A percentile compares a stretch with the other conserved stretches of the same genome.
phyloP scores from a whole-genome alignment of 2,797 vertebrate genomes.

The Aeoliscus strigatus region DNA sequence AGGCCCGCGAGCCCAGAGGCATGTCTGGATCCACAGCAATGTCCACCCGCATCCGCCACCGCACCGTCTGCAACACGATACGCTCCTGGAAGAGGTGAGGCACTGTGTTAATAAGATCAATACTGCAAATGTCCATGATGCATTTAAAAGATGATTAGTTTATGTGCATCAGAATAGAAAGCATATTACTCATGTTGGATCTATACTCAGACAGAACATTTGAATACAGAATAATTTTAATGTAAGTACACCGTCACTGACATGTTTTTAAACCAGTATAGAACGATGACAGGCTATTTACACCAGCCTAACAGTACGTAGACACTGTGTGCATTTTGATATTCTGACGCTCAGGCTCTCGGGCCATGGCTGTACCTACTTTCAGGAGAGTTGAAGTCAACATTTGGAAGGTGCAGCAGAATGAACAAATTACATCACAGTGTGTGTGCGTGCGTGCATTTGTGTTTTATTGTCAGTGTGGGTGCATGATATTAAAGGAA shows the following conservation, averaged over 20 bases:
- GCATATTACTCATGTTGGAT: neutral
- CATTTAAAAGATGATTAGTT: no score
- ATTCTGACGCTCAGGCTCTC: conserved; percentile 4
- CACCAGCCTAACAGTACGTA: conserved; percentile 1
- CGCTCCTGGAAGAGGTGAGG: conserved; percentile 74
- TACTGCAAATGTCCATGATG: neutral
- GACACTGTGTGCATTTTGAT: conserved; percentile 1
- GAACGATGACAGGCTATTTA: no score
- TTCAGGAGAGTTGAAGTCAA: conserved; percentile 7
- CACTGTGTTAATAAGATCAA: neutral
- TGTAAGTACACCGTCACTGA: no score
- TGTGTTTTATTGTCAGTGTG: neutral
- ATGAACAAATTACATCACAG: conserved; percentile 29
- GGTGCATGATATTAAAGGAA: neutral
- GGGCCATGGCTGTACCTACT: neutral
- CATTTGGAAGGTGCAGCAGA: conserved; percentile 24
- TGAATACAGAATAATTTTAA: no score
- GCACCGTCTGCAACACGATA: conserved; percentile 94
- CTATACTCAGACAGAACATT: no score
- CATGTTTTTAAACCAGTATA: no score
- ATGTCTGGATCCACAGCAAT: conserved; percentile 93
- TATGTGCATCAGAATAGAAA: neutral
- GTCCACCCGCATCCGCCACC: conserved; percentile 99
- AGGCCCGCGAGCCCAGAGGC: conserved; percentile 89
- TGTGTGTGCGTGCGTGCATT: conserved; percentile 14